Conservation (phyloP, 1,140 invertebrate species). For the Hirudo medicinalis region DNA sequence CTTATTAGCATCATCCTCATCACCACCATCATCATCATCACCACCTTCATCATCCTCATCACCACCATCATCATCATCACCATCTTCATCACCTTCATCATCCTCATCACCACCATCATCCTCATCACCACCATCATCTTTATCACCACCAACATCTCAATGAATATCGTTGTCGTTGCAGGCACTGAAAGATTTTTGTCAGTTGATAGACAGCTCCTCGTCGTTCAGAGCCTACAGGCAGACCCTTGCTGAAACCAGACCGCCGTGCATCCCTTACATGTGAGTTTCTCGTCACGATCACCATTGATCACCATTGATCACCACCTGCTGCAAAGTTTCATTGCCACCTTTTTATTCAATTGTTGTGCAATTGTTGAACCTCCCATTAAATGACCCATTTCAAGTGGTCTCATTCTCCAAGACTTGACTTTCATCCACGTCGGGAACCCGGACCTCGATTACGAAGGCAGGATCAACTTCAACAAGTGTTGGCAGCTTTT, state of each 20-base stretch:
- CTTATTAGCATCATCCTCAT: too few species aligned
- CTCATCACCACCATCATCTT: too few species aligned
- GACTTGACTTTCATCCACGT: slow-evolving; percentile 97
- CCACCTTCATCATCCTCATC: not conserved
- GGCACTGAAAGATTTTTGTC: slow-evolving; percentile 80
- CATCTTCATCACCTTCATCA: too few species aligned
- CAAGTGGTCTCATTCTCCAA: slow-evolving; percentile 87
- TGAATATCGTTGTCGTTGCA: slow-evolving; percentile 19
- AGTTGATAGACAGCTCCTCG: slow-evolving; percentile 84
- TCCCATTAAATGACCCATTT: too few species aligned
- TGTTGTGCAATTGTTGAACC: too few species aligned
- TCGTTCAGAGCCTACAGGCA: slow-evolving; percentile 88
- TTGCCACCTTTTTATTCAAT: too few species aligned
- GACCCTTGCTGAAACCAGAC: slow-evolving; percentile 79
- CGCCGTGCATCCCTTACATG: slow-evolving; percentile 97
- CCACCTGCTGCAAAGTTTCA: too few species aligned
- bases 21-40: slow-evolving; percentile 18
- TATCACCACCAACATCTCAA: not conserved
- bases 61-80: too few species aligned
- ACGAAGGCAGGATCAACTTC: slow-evolving; percentile 75
- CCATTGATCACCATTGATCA: too few species aligned
- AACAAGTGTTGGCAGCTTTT: slow-evolving; percentile 96
- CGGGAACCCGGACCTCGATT: slow-evolving; percentile 76
- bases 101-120: not conserved
- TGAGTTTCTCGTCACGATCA: slow-evolving; percentile 44